Conservation (phyloP, 2,888 invertebrate genomes). For the Heliconius charithonia region DNA sequence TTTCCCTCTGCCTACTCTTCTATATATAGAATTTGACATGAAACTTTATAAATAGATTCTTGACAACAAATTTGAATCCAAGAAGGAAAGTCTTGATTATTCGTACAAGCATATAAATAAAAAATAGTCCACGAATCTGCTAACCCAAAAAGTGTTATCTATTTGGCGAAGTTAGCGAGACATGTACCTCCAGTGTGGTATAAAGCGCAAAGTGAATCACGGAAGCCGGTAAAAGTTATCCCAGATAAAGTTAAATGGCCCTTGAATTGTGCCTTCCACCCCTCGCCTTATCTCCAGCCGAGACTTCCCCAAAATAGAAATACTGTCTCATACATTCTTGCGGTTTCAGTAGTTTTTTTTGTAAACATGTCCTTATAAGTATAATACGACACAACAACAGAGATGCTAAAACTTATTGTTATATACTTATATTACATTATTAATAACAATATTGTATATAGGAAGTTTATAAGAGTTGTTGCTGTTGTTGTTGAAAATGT, state of each 20-base stretch:
- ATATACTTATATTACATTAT: no score
- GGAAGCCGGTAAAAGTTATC: conserved; percentile 47
- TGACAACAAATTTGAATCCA: not conserved
- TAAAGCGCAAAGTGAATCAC: conserved; percentile 46
- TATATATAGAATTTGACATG: not conserved
- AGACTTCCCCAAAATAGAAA: conserved; percentile 35
- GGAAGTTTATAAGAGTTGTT: no score
- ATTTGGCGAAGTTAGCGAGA: conserved; percentile 31
- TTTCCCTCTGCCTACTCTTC: not conserved
- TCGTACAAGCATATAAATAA: not conserved
- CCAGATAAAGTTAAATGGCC: conserved; percentile 48
- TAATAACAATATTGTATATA: no score
- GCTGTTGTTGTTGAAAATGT: no score
- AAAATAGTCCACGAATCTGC: not conserved
- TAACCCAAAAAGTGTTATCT: conserved; percentile 27
- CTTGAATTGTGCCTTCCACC: conserved; percentile 39
- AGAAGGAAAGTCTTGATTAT: not conserved
- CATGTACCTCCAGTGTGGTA: conserved; percentile 37
- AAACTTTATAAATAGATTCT: not conserved
- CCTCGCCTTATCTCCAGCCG: conserved; percentile 38
- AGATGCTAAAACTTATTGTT: no score
- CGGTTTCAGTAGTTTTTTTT: not conserved
- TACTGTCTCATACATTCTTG: conserved; percentile 22
- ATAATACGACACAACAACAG: no score
- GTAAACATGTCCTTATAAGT: not conserved